A percentile compares a stretch with the other conserved stretches of the same genome.
phyloP scores from a whole-genome alignment of 2,888 invertebrate genomes.

The Apamea crenata region DNA sequence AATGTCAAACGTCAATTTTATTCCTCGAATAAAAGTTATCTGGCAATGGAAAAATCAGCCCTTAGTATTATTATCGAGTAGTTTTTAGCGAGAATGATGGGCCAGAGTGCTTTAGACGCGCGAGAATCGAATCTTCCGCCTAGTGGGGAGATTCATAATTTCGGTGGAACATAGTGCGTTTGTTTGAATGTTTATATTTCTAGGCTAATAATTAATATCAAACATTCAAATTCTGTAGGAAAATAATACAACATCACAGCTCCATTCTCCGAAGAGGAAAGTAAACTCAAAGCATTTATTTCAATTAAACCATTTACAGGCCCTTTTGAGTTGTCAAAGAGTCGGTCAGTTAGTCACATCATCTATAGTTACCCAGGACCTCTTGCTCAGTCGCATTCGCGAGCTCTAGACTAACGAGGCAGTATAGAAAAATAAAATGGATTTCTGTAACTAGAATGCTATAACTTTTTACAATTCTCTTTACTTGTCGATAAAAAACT shows the following conservation, averaged over 20 bases:
- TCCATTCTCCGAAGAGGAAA: background rate
- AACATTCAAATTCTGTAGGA: background rate
- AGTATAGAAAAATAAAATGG: background rate
- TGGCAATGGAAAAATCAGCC: no score
- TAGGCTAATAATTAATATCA: background rate
- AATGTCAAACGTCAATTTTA: no score
- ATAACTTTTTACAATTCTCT: background rate
- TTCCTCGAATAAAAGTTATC: no score
- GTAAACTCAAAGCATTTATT: no score
- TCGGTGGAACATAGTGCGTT: no score
- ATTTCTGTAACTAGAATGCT: background rate
- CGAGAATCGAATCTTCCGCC: background rate
- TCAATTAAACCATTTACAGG: no score
- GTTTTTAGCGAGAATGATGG: background rate
- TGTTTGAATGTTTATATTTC: background rate
- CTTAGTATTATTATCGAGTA: background rate
- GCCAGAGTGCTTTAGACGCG: background rate
- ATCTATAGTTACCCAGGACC: background rate
- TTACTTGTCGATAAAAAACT: constrained; percentile 5
- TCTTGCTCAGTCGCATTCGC: background rate
- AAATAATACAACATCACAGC: background rate
- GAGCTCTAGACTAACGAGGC: background rate
- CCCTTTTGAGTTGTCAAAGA: no score
- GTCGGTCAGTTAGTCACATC: no score
- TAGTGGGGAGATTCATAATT: background rate